Conservation (phyloP, 92 coral and sea anemone genomes). For the Epizoanthus rinbou region DNA sequence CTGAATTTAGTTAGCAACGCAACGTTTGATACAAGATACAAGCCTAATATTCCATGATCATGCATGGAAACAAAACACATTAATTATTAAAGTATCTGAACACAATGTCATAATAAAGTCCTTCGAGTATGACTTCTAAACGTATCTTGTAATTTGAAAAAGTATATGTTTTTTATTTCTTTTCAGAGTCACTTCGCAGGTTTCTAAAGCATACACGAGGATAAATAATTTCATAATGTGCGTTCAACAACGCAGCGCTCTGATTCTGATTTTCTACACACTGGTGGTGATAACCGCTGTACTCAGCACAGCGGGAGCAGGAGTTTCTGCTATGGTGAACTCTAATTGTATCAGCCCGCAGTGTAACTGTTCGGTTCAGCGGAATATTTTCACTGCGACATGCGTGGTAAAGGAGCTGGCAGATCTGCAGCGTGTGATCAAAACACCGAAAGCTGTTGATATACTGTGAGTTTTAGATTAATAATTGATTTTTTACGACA, state of each 20-base stretch:
- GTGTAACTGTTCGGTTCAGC: slow-evolving; percentile 11
- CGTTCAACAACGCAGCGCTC: not conserved
- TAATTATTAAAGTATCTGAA: too few relatives aligned
- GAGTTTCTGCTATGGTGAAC: not conserved
- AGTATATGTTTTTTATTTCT: too few relatives aligned
- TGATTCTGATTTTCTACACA: not conserved
- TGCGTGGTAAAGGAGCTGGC: not conserved
- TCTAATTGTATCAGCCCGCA: not conserved
- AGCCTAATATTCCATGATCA: too few relatives aligned
- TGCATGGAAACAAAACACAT: too few relatives aligned
- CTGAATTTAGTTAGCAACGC: too few relatives aligned
- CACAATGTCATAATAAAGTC: too few relatives aligned
- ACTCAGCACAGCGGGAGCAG: not conserved
- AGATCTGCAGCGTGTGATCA: not conserved
- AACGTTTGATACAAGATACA: too few relatives aligned
- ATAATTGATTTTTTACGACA: not conserved
- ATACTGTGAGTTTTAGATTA: slow-evolving; percentile 12
- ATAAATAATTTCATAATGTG: not conserved
- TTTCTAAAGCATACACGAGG: too few relatives aligned
- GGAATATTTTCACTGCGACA: slow-evolving; percentile 8
- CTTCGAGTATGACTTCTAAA: too few relatives aligned
- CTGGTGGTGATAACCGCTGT: not conserved
- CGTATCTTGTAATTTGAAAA: too few relatives aligned
- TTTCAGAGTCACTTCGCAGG: too few relatives aligned
- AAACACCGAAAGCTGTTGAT: slow-evolving; percentile 2